phyloP scores from a whole-genome alignment of 1,140 invertebrate genomes.

The Drosophila lowei region DNA sequence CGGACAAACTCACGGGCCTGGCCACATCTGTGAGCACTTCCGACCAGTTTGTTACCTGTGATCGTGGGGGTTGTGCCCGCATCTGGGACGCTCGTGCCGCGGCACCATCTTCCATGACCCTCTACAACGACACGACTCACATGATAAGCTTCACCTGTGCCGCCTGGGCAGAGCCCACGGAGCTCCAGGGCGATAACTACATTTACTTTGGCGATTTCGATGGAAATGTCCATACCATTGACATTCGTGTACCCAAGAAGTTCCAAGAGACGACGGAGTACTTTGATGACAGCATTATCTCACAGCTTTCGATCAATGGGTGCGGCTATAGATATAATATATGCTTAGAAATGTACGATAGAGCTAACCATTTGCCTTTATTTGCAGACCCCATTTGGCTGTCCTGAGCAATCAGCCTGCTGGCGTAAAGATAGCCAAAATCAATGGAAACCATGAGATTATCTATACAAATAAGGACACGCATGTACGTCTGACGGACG shows the following conservation, averaged over 20 bases:
- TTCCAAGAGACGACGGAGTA: slow-evolving; percentile 32
- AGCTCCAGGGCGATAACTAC: slow-evolving; percentile 47
- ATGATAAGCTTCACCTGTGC: slow-evolving; percentile 51
- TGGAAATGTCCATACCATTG: slow-evolving; percentile 59
- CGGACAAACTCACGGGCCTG: slow-evolving; percentile 52
- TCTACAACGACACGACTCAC: slow-evolving; percentile 46
- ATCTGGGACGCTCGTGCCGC: slow-evolving; percentile 61
- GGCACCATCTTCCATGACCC: slow-evolving; percentile 44
- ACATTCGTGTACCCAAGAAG: slow-evolving; percentile 47
- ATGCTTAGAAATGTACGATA: not conserved
- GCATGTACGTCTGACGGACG: slow-evolving; percentile 54
- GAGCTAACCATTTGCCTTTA: not conserved
- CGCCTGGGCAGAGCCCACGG: slow-evolving; percentile 46
- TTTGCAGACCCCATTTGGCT: slow-evolving; percentile 41
- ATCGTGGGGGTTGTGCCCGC: slow-evolving; percentile 59
- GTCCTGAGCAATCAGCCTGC: slow-evolving; percentile 53
- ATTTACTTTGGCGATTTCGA: slow-evolving; percentile 64
- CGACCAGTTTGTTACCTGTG: slow-evolving; percentile 57
- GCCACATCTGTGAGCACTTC: slow-evolving; percentile 27
- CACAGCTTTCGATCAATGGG: slow-evolving; percentile 51
- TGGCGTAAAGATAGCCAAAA: slow-evolving; percentile 40
- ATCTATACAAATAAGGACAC: slow-evolving; percentile 52
- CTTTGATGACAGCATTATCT: slow-evolving; percentile 38
- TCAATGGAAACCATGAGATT: slow-evolving; percentile 17
- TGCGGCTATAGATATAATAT: not conserved